Evolutionary conservation across 2,888 invertebrate genomes (phyloP).

Genomic region (Rhamphomyia laevipes): DNA sequence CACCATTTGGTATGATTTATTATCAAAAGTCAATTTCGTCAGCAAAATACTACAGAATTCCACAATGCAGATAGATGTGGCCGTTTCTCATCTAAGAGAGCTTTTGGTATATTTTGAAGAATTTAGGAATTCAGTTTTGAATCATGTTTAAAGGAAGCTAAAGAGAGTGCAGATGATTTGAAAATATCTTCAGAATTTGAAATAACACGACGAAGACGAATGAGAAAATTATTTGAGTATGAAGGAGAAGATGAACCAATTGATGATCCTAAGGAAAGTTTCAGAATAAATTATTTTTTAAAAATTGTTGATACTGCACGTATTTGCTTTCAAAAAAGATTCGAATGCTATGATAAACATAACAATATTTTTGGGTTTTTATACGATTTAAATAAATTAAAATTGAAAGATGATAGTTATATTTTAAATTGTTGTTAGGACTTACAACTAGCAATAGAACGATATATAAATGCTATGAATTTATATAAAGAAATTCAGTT

Average conservation of each 20-base stretch:
- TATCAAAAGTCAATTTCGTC: neutral
- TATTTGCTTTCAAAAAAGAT: neutral
- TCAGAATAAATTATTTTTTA: constrained; percentile 3
- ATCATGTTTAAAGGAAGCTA: neutral
- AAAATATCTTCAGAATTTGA: constrained; percentile 2
- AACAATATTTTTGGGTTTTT: constrained; percentile 1
- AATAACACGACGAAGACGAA: neutral
- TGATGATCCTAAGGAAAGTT: constrained; percentile 3
- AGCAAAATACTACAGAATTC: constrained; percentile 2
- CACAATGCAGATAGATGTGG: neutral
- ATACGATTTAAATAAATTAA: constrained; percentile 4
- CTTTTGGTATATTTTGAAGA: neutral
- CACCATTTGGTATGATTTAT: neutral
- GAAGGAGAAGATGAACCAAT: constrained; percentile 3
- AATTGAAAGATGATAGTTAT: neutral
- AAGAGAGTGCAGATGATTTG: neutral
- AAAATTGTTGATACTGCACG: neutral
- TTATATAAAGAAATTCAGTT: constrained; percentile 1
- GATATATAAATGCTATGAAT: neutral
- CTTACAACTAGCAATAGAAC: neutral
- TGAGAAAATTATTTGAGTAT: neutral
- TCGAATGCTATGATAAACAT: neutral
- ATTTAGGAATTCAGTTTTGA: neutral
- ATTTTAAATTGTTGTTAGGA: constrained; percentile 1
- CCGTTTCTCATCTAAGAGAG: neutral